Evolutionary conservation across 2,797 vertebrate genomes (phyloP), one percentile per base, ranked within the genome.

Genomic region (Parotocinclus haroldoi): DNA sequence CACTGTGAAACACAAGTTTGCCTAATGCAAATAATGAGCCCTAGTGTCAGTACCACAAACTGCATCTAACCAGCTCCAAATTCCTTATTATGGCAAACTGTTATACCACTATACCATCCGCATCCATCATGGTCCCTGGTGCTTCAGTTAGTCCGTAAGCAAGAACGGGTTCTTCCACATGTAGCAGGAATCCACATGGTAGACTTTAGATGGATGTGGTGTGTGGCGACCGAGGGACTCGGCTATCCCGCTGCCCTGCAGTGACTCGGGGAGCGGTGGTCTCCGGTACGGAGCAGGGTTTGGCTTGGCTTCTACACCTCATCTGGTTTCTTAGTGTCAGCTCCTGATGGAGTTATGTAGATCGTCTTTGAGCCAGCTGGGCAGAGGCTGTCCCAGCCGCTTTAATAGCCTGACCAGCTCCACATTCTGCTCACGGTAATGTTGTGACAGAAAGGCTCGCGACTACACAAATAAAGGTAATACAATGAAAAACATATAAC

Each of bases 301-400:
- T 54, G 62, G 42, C 56, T 8, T 14, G 46, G 63, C 39, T 52
- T 69, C 19, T 50, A n/a, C 37, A 50, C 17, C 8, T 72, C 16
- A 10, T 37, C 7, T 7, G 13, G 37, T 9, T 44, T 58, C 10
- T 72, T 17, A 55, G 19, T 57, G 74, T 93, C 91, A 94, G 83
- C 90, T 91, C 86, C 88, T 87, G 85, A 84, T 90, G 70, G 88
- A 86, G 76, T 88, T 91, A 66, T 93, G 92, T 60, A 93, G 86
- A 79, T 93, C 92, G 69, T 93, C 93, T 59, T 83, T 82, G 67
- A 94, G 91, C 93, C 93, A 94, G 2, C 83, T 83, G 58, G 92
- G 93, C 74, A 93, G 78, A 17, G 90, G 84, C 66, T 93, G 92
- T 36, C 91, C 90, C 54, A 94, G 82, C 69, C 88, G 89, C 79